Percentiles rank a stretch among this genome's conserved stretches.
phyloP scores from a whole-genome alignment of 1,140 invertebrate genomes.

The Thalassaphorura encarpata region DNA sequence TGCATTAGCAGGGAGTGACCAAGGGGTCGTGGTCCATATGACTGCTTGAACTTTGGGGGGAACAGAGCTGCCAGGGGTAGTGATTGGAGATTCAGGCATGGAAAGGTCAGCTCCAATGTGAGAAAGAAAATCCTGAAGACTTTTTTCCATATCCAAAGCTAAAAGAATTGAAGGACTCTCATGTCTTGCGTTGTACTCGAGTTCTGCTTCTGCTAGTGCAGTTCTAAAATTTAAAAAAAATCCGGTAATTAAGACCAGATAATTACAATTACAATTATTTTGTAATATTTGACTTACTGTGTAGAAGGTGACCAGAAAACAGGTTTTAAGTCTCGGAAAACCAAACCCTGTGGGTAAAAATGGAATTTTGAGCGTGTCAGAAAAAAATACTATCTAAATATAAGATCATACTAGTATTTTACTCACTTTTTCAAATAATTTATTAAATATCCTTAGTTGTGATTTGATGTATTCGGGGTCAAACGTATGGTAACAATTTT shows the following conservation, averaged over 20 bases:
- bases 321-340: slow-evolving; percentile 84
- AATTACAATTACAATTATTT: neutral
- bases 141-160: neutral
- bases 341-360: slow-evolving; percentile 44
- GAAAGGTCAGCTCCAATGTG: neutral
- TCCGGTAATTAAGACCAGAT: no score
- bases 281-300: slow-evolving; percentile 46
- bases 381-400: neutral
- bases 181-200: slow-evolving; percentile 83
- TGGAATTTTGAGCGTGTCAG: neutral
- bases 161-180: slow-evolving; percentile 52
- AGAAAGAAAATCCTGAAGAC: slow-evolving; percentile 19
- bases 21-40: slow-evolving; percentile 98
- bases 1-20: slow-evolving; percentile 89
- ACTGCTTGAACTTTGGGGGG: slow-evolving; percentile 42
- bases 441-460: slow-evolving; percentile 68
- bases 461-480: slow-evolving; percentile 64
- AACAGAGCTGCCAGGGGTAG: neutral
- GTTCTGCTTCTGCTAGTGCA: slow-evolving; percentile 91
- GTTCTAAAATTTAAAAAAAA: no score
- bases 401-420: neutral
- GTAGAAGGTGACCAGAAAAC: slow-evolving; percentile 95
- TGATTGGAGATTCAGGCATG: no score
- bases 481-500: slow-evolving; percentile 70
- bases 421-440: slow-evolving; percentile 62